Evolutionary conservation across 2,113 vertebrate genomes (phyloP).

Genomic region (Muntiacus reevesi): DNA sequence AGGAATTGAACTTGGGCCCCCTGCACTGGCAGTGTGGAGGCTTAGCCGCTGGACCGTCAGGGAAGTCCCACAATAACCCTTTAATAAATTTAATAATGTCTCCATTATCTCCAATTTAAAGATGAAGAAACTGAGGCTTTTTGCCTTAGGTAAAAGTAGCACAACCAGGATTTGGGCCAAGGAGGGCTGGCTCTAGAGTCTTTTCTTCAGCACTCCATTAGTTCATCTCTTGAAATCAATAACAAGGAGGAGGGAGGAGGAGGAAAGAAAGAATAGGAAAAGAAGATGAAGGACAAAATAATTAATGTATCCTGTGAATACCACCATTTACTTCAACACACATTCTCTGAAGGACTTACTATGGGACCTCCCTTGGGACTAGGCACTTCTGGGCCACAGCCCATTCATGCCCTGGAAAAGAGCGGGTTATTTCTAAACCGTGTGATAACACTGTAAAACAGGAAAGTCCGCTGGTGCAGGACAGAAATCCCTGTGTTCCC

Average conservation of each 20-base stretch:
- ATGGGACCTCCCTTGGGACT: background rate
- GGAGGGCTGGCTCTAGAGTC: background rate
- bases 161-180: background rate
- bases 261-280: background rate
- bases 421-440: background rate
- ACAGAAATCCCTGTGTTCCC: conserved; percentile 36
- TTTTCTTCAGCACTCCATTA: background rate
- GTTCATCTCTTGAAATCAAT: background rate
- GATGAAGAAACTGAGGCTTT: background rate
- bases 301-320: background rate
- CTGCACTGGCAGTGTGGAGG: background rate
- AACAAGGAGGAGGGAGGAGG: background rate
- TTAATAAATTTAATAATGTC: background rate
- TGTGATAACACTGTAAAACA: background rate
- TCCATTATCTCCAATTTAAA: background rate
- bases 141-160: background rate
- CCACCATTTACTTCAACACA: background rate
- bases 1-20: background rate
- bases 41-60: background rate
- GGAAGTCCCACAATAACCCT: background rate
- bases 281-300: background rate
- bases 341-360: background rate
- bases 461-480: background rate
- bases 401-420: background rate
- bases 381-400: background rate